Percentiles rank a stretch among this genome's conserved stretches.
These are phyloP conservation scores for Hylaeus anthracinus DNA, from an alignment of 1,140 invertebrate species.

Conservation along the genomic window DNA sequence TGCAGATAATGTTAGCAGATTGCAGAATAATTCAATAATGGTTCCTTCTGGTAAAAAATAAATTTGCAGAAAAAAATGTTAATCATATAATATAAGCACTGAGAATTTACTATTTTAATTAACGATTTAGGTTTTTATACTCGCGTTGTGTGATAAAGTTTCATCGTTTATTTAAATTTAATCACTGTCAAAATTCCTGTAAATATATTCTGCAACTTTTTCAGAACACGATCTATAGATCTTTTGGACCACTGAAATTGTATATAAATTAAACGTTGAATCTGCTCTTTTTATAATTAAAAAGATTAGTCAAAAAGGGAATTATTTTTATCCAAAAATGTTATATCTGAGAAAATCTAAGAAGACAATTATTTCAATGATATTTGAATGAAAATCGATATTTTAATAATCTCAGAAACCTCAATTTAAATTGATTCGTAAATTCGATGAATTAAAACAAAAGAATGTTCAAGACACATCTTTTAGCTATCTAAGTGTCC, in stretches of 20 bases:
- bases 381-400: neutral
- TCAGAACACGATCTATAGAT: conserved; percentile 29
- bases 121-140: conserved; percentile 21
- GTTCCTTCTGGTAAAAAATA: conserved; percentile 1
- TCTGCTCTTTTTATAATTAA: conserved; percentile 47
- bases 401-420: conserved; percentile 10
- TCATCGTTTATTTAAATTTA: conserved; percentile 18
- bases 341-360: neutral
- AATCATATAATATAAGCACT: neutral
- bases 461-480: neutral
- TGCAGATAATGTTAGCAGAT: conserved; percentile 7
- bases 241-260: conserved; percentile 36
- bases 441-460: neutral
- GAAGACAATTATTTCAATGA: conserved; percentile 32
- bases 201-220: conserved; percentile 43
- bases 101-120: conserved; percentile 9
- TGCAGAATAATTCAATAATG: neutral
- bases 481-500: neutral
- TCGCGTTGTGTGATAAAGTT: conserved; percentile 5
- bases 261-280: conserved; percentile 33
- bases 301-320: conserved; percentile 18
- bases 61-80: conserved; percentile 1
- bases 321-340: conserved; percentile 28
- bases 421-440: conserved; percentile 1
- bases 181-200: conserved; percentile 38